Evolutionary conservation across 30 jellyfish, hydroid and myxozoan species (phyloP).

Genomic region (Sanderia malayensis): DNA sequence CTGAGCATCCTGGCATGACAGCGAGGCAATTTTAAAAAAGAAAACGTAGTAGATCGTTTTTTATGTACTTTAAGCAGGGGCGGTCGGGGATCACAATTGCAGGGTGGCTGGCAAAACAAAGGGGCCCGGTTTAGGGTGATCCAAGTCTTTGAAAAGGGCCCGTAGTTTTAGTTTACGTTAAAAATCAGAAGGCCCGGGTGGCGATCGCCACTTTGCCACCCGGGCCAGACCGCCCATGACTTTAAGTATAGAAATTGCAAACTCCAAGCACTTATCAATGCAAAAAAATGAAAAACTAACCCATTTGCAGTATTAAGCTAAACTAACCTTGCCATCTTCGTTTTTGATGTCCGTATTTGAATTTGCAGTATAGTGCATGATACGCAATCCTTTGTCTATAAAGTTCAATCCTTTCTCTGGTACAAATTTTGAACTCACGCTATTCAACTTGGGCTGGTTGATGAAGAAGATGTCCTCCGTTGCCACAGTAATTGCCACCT

Average conservation of each 20-base stretch:
- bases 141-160: too few relatives aligned
- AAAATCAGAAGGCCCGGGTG: too few relatives aligned
- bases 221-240: too few relatives aligned
- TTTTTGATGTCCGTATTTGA: constrained; percentile 29
- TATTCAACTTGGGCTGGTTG: constrained; percentile 14
- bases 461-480: constrained; percentile 10
- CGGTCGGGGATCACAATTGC: too few relatives aligned
- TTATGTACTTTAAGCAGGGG: too few relatives aligned
- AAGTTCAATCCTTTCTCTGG: constrained; percentile 38
- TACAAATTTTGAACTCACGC: constrained; percentile 1
- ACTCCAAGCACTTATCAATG: constrained; percentile 3
- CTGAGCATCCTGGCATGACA: too few relatives aligned
- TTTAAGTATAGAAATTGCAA: neutral
- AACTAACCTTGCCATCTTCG: constrained; percentile 11
- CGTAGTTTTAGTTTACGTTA: too few relatives aligned
- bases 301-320: neutral
- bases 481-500: constrained; percentile 40
- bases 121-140: too few relatives aligned
- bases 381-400: constrained; percentile 23
- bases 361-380: constrained; percentile 30
- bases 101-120: too few relatives aligned
- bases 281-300: neutral
- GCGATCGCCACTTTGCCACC: too few relatives aligned
- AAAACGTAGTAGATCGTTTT: too few relatives aligned
- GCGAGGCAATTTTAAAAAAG: too few relatives aligned